phyloP scores from a whole-genome alignment of 2,113 vertebrate genomes.

The Henicopernis longicauda region DNA sequence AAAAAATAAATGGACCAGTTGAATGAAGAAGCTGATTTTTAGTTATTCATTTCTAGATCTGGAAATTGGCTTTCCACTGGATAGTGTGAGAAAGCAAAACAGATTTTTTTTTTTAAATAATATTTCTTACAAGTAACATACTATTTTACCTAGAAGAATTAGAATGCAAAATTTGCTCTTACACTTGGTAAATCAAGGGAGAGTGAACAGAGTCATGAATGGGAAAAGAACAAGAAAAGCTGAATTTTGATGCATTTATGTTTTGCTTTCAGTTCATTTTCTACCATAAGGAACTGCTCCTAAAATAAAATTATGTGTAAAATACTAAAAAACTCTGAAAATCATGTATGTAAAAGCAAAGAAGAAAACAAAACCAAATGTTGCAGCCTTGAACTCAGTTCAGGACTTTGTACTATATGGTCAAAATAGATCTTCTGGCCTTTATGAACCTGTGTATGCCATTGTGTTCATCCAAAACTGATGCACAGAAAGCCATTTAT shows the following conservation, averaged over 20 bases:
- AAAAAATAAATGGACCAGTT: not conserved
- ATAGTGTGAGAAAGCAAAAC: not conserved
- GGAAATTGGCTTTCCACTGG: not conserved
- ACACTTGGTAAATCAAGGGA: not conserved
- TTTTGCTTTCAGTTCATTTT: not conserved
- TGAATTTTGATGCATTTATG: not conserved
- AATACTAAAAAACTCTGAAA: not conserved
- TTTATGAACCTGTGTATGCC: not conserved
- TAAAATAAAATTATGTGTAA: not conserved
- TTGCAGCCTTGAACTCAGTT: not conserved
- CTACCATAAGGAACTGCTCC: not conserved
- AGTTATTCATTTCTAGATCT: not conserved
- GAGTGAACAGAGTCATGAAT: not conserved
- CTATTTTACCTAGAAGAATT: not conserved
- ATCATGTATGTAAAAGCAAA: not conserved
- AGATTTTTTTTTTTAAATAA: not conserved
- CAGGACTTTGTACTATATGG: not conserved
- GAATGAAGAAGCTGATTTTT: not conserved
- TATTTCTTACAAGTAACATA: not conserved
- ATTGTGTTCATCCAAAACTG: not conserved
- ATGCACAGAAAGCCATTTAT: not conserved
- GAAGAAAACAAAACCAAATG: not conserved
- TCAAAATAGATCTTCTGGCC: not conserved
- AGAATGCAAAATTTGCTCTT: not conserved
- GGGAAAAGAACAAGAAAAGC: not conserved